Conservation (phyloP, 2,113 vertebrate species). For the Micromys minutus region DNA sequence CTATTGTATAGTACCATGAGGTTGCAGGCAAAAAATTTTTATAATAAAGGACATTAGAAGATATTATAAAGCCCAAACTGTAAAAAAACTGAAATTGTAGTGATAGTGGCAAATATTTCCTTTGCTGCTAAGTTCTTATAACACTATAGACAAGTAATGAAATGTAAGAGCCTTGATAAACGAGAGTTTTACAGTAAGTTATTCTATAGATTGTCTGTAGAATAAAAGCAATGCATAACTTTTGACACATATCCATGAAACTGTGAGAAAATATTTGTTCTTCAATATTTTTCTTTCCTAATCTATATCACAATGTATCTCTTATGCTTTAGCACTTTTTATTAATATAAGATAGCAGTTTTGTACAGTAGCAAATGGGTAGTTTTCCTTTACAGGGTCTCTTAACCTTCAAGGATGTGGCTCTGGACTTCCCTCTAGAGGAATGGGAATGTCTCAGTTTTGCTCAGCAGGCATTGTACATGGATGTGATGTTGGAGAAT, state of each 20-base stretch:
- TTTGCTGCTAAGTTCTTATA: background rate
- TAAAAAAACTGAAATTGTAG: background rate
- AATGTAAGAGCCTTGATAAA: background rate
- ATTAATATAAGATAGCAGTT: no score
- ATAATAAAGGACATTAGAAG: no score
- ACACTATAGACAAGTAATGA: background rate
- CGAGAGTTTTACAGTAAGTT: background rate
- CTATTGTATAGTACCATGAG: no score
- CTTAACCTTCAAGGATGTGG: background rate
- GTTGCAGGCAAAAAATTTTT: no score
- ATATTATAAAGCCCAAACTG: background rate
- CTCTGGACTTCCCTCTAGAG: background rate
- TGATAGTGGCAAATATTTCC: background rate
- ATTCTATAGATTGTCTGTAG: background rate
- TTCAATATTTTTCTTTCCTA: background rate
- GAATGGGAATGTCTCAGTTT: background rate
- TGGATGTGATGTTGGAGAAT: background rate
- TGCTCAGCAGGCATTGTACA: background rate
- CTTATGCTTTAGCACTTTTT: background rate
- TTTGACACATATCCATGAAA: background rate
- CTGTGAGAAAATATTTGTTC: no score
- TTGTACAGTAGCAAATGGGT: accelerated
- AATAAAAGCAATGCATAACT: background rate
- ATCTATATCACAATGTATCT: background rate
- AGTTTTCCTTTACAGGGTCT: background rate